phyloP scores from a whole-genome alignment of 2,113 vertebrate species.

The Corythornis vintsioides region DNA sequence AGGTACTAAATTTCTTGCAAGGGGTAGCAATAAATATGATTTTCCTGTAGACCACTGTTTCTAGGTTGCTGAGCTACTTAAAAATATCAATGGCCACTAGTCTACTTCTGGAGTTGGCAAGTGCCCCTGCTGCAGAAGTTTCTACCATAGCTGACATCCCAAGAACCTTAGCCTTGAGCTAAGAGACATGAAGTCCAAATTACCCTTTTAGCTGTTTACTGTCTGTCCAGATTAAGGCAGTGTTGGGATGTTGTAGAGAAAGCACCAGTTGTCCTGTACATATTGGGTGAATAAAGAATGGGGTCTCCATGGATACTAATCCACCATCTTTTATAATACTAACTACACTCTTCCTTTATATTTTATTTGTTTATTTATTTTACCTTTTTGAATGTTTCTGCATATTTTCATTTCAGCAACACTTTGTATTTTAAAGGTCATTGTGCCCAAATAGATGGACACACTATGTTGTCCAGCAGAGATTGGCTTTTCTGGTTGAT shows the following conservation, averaged over 20 bases:
- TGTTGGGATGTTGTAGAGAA: constrained; percentile 1
- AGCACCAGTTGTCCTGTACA: not conserved
- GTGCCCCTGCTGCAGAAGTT: not conserved
- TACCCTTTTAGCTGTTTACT: constrained; percentile 16
- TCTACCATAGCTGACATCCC: not conserved
- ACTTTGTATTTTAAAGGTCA: not conserved
- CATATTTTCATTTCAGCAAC: not conserved
- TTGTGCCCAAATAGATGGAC: not conserved
- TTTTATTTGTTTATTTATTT: not conserved
- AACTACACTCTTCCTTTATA: not conserved
- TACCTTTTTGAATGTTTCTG: constrained; percentile 16
- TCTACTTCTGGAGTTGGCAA: not conserved
- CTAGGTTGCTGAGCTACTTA: not conserved
- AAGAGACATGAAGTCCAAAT: not conserved
- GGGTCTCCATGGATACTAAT: constrained; percentile 47
- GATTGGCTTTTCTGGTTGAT: not conserved
- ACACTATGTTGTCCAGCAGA: not conserved
- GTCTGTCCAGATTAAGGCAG: not conserved
- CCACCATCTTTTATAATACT: constrained; percentile 17
- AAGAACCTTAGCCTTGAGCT: not conserved
- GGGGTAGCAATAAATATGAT: not conserved
- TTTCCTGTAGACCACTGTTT: not conserved
- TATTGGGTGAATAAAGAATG: not conserved
- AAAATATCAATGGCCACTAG: not conserved
- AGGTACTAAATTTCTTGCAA: not conserved